phyloP scores from a whole-genome alignment of 2,113 vertebrate species.

The Chlorocebus sabaeus region DNA sequence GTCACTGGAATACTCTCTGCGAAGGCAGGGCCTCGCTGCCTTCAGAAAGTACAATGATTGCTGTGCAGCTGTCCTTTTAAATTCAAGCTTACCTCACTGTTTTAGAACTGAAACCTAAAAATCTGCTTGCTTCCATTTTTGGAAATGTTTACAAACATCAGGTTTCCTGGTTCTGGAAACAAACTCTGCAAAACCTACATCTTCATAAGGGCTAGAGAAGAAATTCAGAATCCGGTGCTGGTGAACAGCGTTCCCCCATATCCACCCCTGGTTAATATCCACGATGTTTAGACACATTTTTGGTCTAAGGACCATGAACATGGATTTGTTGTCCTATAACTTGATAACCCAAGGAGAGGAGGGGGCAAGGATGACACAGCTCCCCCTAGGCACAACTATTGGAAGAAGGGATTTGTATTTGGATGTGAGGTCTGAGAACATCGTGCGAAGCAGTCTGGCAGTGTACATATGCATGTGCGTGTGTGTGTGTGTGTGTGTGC shows the following conservation, averaged over 20 bases:
- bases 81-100: not conserved
- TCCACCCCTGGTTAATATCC: too few relatives aligned
- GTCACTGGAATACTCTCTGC: not conserved
- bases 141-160: not conserved
- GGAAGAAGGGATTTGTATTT: not conserved
- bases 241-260: rapidly evolving
- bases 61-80: not conserved
- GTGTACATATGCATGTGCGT: rapidly evolving
- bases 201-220: not conserved
- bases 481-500: too few relatives aligned
- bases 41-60: not conserved
- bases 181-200: not conserved
- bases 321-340: not conserved
- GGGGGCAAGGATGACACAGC: not conserved
- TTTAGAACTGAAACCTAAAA: not conserved
- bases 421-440: not conserved
- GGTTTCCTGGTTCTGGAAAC: not conserved
- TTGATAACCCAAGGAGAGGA: not conserved
- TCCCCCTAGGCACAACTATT: not conserved
- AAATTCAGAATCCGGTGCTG: not conserved
- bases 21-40: rapidly evolving
- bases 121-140: not conserved
- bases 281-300: not conserved
- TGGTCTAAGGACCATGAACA: not conserved
- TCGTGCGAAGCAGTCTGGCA: not conserved